Conservation (phyloP, 92 coral and sea anemone genomes). For the Scolanthus callimorphus region DNA sequence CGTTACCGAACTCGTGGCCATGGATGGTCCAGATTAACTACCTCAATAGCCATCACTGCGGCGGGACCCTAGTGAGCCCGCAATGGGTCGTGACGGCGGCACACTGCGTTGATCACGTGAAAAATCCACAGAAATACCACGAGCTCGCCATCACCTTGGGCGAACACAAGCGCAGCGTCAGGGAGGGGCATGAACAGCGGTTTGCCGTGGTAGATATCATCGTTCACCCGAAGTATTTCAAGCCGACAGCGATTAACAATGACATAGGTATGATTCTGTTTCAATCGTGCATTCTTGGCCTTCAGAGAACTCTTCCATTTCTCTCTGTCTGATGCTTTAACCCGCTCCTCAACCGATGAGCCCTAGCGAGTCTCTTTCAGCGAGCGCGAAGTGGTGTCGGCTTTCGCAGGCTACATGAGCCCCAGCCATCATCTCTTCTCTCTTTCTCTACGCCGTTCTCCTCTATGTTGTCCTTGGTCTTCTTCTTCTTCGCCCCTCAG, state of each 20-base stretch:
- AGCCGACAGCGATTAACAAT: slow-evolving; percentile 46
- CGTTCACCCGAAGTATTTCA: slow-evolving; percentile 36
- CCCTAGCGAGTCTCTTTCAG: too few species aligned
- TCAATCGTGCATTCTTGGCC: too few species aligned
- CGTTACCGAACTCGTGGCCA: slow-evolving; percentile 71
- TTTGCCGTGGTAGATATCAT: slow-evolving; percentile 44
- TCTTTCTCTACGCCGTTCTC: too few species aligned
- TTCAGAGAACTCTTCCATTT: too few species aligned
- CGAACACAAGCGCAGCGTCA: slow-evolving; percentile 51
- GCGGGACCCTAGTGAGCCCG: slow-evolving; percentile 70
- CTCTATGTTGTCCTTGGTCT: too few species aligned
- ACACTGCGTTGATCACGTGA: slow-evolving; percentile 58
- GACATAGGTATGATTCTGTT: slow-evolving; percentile 59
- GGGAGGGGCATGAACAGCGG: slow-evolving; percentile 54
- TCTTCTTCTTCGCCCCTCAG: too few species aligned
- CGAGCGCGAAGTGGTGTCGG: too few species aligned
- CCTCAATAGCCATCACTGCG: slow-evolving; percentile 59
- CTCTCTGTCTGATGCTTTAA: too few species aligned
- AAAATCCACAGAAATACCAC: slow-evolving; percentile 28
- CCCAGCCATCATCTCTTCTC: too few species aligned
- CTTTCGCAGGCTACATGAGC: too few species aligned
- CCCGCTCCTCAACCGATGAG: too few species aligned
- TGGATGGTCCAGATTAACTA: slow-evolving; percentile 76
- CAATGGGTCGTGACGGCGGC: slow-evolving; percentile 79
- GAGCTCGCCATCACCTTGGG: slow-evolving; percentile 51